phyloP scores from a whole-genome alignment of 2,888 invertebrate genomes.

The Drosophila anomalipes region DNA sequence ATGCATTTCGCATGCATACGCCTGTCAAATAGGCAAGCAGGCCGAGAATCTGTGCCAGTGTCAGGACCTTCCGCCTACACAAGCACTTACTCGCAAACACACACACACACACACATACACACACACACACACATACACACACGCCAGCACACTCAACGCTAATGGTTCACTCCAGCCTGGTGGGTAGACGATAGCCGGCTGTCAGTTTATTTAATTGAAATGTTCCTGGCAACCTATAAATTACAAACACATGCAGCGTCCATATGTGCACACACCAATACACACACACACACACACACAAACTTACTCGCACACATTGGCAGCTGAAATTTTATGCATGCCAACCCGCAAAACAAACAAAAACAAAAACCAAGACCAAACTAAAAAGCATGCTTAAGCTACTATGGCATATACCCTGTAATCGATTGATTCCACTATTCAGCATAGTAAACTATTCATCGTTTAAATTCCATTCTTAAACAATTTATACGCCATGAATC shows the following conservation, averaged over 20 bases:
- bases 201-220: conserved; percentile 79
- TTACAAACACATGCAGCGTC: conserved; percentile 64
- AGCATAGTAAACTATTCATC: not conserved
- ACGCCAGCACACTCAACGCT: conserved; percentile 4
- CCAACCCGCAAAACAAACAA: conserved; percentile 59
- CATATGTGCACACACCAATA: conserved; percentile 34
- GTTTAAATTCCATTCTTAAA: not conserved
- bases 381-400: conserved; percentile 3
- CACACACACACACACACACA: conserved; percentile 17
- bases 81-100: conserved; percentile 6
- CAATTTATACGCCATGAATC: not conserved
- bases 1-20: conserved; percentile 41
- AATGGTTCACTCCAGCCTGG: conserved; percentile 41
- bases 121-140: not conserved
- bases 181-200: conserved; percentile 54
- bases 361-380: conserved; percentile 47
- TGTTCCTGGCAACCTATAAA: conserved; percentile 74
- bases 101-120: conserved; percentile 2
- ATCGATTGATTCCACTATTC: not conserved
- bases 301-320: conserved; percentile 49
- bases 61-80: conserved; percentile 21
- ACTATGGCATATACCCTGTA: conserved; percentile 25
- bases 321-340: conserved; percentile 67
- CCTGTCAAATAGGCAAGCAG: conserved; percentile 40
- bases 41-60: conserved; percentile 39